Percentiles rank a stretch among this genome's conserved stretches.
Conservation (phyloP, 53 echinoderm and acorn worm species). For the Temnopleurus reevesii region DNA sequence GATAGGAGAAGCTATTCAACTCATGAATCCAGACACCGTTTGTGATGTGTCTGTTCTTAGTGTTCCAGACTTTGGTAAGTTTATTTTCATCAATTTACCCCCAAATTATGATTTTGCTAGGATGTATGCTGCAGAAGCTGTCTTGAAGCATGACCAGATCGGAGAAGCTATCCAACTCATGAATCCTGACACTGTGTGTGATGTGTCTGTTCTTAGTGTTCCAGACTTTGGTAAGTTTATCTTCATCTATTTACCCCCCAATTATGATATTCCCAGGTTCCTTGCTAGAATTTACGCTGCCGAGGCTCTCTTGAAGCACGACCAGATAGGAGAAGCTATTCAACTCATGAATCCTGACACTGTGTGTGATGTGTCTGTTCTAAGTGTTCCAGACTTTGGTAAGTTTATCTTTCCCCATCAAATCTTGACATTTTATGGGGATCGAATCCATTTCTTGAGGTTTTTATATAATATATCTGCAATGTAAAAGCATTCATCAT, state of each 20-base stretch:
- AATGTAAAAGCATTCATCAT: too few species aligned
- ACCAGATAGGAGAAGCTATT: conserved; percentile 85
- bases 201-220: conserved; percentile 82
- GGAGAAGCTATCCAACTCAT: conserved; percentile 85
- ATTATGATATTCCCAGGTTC: conserved; percentile 63
- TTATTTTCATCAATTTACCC: too few species aligned
- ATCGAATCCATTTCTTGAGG: too few species aligned
- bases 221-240: conserved; percentile 85
- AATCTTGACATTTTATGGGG: too few species aligned
- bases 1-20: conserved; percentile 87
- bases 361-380: conserved; percentile 90
- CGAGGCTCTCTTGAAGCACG: conserved; percentile 84
- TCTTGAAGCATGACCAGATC: conserved; percentile 85
- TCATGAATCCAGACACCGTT: conserved; percentile 78
- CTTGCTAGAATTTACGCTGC: conserved; percentile 94
- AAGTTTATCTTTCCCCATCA: too few species aligned
- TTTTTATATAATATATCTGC: too few species aligned
- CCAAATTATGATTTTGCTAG: too few species aligned
- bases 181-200: conserved; percentile 79
- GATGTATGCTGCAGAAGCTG: conserved; percentile 92
- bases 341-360: conserved; percentile 80
- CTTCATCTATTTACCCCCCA: too few species aligned
- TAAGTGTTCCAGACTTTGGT: conserved; percentile 79
- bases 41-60: conserved; percentile 90
- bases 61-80: conserved; percentile 78